Evolutionary conservation across 2,113 vertebrate genomes (phyloP).

Genomic region (Seriola rivoliana): DNA sequence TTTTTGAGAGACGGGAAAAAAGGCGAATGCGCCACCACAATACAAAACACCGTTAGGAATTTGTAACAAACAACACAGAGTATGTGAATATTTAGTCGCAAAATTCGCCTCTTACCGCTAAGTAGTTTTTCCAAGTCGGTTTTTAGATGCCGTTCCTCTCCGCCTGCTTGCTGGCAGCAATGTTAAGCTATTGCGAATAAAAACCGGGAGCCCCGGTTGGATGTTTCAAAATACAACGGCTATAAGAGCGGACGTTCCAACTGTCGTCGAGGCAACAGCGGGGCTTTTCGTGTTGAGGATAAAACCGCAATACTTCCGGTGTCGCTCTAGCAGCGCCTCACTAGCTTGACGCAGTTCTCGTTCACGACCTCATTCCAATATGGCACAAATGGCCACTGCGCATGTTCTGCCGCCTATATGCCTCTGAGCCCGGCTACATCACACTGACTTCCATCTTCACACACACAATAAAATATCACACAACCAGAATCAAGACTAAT

Average conservation of each 20-base stretch:
- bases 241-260: rapidly evolving
- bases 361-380: constrained; percentile 96
- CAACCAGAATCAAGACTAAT: constrained; percentile 36
- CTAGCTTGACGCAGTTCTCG: constrained; percentile 76
- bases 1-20: constrained; percentile 88
- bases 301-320: constrained; percentile 42
- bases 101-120: constrained; percentile 87
- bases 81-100: constrained; percentile 79
- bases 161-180: constrained; percentile 84
- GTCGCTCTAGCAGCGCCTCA: rapidly evolving
- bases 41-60: constrained; percentile 49
- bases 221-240: constrained; percentile 64
- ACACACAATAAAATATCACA: constrained; percentile 73
- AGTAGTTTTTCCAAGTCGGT: constrained; percentile 90
- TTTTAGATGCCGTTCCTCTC: constrained; percentile 87
- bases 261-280: not conserved
- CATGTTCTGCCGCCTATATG: constrained; percentile 86
- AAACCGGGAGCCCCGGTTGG: not conserved
- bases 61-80: constrained; percentile 58
- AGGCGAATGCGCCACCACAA: constrained; percentile 62
- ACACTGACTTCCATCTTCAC: constrained; percentile 81
- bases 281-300: constrained; percentile 1
- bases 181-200: not conserved
- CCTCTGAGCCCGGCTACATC: constrained; percentile 80
- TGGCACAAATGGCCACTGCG: constrained; percentile 90